Conservation (phyloP, 2,888 invertebrate genomes). For the Aspidiotus rigidus region DNA sequence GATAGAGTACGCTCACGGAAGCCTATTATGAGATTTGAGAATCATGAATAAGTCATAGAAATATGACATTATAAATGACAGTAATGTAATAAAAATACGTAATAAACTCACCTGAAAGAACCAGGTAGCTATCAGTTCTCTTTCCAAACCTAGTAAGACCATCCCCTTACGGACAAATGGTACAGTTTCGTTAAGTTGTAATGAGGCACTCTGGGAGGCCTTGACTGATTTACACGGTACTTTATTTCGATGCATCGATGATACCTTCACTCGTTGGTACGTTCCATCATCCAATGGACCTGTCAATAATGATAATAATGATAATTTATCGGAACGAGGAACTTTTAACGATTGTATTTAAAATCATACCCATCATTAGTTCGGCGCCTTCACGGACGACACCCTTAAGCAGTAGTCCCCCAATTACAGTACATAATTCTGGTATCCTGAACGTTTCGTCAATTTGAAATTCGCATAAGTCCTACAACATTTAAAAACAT, state of each 20-base stretch:
- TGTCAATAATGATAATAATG: constrained; percentile 37
- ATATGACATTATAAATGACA: not conserved
- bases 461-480: constrained; percentile 77
- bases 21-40: constrained; percentile 55
- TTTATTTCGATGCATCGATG: constrained; percentile 83
- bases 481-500: constrained; percentile 45
- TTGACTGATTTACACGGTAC: constrained; percentile 79
- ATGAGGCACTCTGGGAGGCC: constrained; percentile 82
- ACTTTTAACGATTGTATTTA: not conserved
- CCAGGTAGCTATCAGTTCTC: constrained; percentile 47
- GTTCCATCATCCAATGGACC: constrained; percentile 68
- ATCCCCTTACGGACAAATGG: constrained; percentile 68
- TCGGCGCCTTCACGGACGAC: constrained; percentile 74
- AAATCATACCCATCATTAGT: constrained; percentile 54
- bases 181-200: constrained; percentile 52
- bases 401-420: constrained; percentile 75
- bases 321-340: not conserved
- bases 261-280: constrained; percentile 67
- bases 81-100: not conserved
- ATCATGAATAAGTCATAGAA: not conserved
- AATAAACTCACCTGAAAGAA: constrained; percentile 45
- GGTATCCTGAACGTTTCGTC: constrained; percentile 86
- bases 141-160: constrained; percentile 59
- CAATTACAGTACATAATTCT: constrained; percentile 72
- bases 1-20: constrained; percentile 77